phyloP scores from a whole-genome alignment of 2,113 vertebrate genomes.

The Oenanthe oenanthe region DNA sequence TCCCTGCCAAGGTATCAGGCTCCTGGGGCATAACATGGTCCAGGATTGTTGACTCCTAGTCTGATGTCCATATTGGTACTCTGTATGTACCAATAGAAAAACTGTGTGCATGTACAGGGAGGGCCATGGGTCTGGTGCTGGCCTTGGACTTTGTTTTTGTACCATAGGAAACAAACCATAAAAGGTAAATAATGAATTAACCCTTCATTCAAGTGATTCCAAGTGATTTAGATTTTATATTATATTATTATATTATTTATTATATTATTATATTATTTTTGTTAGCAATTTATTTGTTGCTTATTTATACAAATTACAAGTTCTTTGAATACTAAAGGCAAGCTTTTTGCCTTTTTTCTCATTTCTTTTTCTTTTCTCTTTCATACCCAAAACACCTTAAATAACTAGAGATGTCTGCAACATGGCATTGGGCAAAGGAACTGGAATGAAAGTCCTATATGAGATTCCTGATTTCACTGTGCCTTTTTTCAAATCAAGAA shows the following conservation, averaged over 20 bases:
- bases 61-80: neutral
- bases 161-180: neutral
- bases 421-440: neutral
- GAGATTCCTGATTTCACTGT: neutral
- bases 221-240: too few species aligned
- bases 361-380: rapidly evolving
- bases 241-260: too few species aligned
- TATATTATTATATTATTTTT: too few species aligned
- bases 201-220: neutral
- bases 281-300: neutral
- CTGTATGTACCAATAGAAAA: neutral
- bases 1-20: neutral
- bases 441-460: neutral
- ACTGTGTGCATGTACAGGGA: neutral
- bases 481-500: neutral
- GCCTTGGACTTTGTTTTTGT: neutral
- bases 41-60: neutral
- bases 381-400: rapidly evolving
- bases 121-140: neutral
- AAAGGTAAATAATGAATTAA: neutral
- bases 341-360: neutral
- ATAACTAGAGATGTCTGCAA: neutral
- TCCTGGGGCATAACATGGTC: neutral
- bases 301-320: neutral
- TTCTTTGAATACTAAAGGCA: neutral